Percentiles rank a stretch among this genome's conserved stretches.
Conservation (phyloP, 2,888 invertebrate species). For the Drosophila parthenogenetica region DNA sequence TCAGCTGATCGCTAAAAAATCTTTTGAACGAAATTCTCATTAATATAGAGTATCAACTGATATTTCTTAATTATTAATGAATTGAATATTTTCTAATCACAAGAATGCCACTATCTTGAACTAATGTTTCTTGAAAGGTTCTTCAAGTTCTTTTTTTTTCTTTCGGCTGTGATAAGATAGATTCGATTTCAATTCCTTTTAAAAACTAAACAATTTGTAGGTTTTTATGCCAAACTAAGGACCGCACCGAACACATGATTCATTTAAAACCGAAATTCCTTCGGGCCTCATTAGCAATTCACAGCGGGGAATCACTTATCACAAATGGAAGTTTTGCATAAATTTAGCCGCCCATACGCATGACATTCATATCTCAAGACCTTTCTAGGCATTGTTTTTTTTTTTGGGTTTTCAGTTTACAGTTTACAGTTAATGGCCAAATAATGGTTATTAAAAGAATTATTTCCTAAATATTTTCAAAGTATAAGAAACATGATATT, state of each 20-base stretch:
- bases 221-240: conserved; percentile 32
- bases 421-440: conserved; percentile 6
- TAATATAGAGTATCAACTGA: conserved; percentile 12
- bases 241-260: conserved; percentile 35
- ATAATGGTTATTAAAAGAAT: conserved; percentile 1
- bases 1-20: conserved; percentile 33
- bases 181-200: conserved; percentile 15
- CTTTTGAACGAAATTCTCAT: conserved; percentile 1
- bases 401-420: conserved; percentile 5
- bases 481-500: no score
- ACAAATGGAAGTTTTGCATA: conserved; percentile 46
- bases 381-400: not conserved
- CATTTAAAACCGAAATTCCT: conserved; percentile 16
- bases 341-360: conserved; percentile 21
- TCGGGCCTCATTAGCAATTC: conserved; percentile 36
- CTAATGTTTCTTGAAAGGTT: conserved; percentile 33
- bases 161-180: conserved; percentile 30
- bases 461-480: no score
- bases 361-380: conserved; percentile 10
- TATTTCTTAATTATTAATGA: conserved; percentile 34
- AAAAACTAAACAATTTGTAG: conserved; percentile 5
- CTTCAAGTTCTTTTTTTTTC: conserved; percentile 10
- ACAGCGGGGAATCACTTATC: conserved; percentile 48
- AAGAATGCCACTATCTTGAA: conserved; percentile 21
- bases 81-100: conserved; percentile 35